These are phyloP conservation scores for Sigmodon hispidus DNA, from an alignment of 2,113 vertebrate genomes.

Conservation along the genomic window DNA sequence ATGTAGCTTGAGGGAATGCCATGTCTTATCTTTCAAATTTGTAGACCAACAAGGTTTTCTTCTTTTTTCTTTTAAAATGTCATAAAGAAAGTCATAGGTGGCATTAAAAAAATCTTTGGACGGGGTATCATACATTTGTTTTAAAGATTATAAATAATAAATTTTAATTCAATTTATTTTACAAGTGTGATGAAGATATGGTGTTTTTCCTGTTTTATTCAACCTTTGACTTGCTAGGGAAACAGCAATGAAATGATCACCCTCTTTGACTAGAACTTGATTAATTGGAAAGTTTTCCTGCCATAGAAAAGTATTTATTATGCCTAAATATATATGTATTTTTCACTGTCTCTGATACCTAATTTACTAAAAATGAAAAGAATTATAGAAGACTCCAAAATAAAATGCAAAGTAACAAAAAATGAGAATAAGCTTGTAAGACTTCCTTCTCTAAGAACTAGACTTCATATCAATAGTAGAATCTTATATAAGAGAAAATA, in stretches of 20 bases:
- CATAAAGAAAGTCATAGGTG: constrained; percentile 8
- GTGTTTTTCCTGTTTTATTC: constrained; percentile 35
- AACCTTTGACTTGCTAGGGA: constrained; percentile 5
- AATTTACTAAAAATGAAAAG: constrained; percentile 55
- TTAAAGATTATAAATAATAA: constrained; percentile 37
- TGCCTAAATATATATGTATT: not conserved
- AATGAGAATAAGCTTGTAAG: constrained; percentile 9
- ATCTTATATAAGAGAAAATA: constrained; percentile 4
- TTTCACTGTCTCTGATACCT: not conserved
- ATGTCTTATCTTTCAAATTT: not conserved
- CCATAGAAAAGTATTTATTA: not conserved
- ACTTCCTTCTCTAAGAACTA: not conserved
- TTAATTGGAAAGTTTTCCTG: not conserved
- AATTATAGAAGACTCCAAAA: not conserved
- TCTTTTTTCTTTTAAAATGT: not conserved
- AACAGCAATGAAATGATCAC: not conserved
- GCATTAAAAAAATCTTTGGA: not conserved
- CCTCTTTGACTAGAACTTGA: not conserved
- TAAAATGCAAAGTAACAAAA: constrained; percentile 41
- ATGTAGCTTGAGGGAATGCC: not conserved
- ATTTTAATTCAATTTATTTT: constrained; percentile 43
- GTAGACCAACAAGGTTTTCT: not conserved
- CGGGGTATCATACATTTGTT: not conserved
- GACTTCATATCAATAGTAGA: constrained; percentile 38
- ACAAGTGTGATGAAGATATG: not conserved